Evolutionary conservation across 2,797 vertebrate genomes (phyloP).

Genomic region (Leucoraja ocellata): DNA sequence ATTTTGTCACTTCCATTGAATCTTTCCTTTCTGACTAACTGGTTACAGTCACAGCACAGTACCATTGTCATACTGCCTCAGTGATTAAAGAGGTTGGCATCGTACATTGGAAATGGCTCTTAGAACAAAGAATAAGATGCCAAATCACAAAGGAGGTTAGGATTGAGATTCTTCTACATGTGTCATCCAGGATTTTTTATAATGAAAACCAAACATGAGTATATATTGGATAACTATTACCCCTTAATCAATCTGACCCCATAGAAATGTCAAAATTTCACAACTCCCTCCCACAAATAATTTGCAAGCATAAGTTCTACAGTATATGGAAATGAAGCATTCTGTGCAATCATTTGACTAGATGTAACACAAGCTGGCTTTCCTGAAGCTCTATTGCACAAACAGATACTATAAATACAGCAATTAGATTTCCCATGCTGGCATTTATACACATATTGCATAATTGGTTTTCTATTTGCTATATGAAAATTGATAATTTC

Average conservation of each 20-base stretch:
- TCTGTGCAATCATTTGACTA: neutral
- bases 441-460: constrained; percentile 25
- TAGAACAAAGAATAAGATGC: neutral
- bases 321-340: neutral
- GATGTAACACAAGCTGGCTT: neutral
- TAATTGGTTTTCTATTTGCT: constrained; percentile 4
- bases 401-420: neutral
- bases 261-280: neutral
- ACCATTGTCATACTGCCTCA: neutral
- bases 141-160: neutral
- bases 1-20: neutral
- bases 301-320: neutral
- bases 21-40: neutral
- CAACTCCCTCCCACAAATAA: neutral
- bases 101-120: neutral
- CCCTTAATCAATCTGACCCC: neutral
- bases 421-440: constrained; percentile 32
- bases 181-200: neutral
- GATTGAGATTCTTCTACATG: neutral
- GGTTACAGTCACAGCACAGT: neutral
- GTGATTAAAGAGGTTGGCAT: neutral
- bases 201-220: neutral
- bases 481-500: constrained; percentile 6
- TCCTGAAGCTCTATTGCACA: neutral
- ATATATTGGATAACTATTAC: neutral